Evolutionary conservation across 2,797 vertebrate species (phyloP).

Genomic region (Notoglanidium macrostoma): DNA sequence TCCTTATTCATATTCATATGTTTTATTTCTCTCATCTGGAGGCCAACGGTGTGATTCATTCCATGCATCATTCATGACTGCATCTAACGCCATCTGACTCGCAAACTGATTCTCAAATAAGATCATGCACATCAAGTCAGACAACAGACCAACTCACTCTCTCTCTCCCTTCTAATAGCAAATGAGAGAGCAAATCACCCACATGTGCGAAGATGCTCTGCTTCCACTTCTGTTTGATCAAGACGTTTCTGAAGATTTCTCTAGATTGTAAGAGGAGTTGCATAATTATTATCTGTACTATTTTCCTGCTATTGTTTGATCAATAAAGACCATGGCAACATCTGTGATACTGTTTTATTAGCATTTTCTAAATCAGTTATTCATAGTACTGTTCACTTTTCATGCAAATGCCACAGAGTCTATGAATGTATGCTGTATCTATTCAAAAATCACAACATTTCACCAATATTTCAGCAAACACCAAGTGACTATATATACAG

Average conservation of each 20-base stretch:
- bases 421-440: not conserved
- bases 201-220: not conserved
- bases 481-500: not conserved
- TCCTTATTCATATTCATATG: slow-evolving; percentile 52
- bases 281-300: slow-evolving; percentile 18
- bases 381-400: not conserved
- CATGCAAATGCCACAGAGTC: not conserved
- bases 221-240: slow-evolving; percentile 21
- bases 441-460: not conserved
- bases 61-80: slow-evolving; percentile 65
- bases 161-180: slow-evolving; percentile 19
- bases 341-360: not conserved
- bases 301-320: not conserved
- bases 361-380: not conserved
- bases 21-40: slow-evolving; percentile 54
- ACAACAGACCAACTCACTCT: slow-evolving; percentile 41
- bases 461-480: not conserved
- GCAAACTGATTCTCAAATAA: slow-evolving; percentile 54
- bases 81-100: slow-evolving; percentile 55
- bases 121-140: slow-evolving; percentile 29
- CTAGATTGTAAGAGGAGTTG: slow-evolving; percentile 17
- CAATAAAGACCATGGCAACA: not conserved
- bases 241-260: slow-evolving; percentile 15
- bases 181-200: slow-evolving; percentile 25
- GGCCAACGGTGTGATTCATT: slow-evolving; percentile 51